Conservation (phyloP, 2,113 vertebrate genomes). For the Echinops telfairi region DNA sequence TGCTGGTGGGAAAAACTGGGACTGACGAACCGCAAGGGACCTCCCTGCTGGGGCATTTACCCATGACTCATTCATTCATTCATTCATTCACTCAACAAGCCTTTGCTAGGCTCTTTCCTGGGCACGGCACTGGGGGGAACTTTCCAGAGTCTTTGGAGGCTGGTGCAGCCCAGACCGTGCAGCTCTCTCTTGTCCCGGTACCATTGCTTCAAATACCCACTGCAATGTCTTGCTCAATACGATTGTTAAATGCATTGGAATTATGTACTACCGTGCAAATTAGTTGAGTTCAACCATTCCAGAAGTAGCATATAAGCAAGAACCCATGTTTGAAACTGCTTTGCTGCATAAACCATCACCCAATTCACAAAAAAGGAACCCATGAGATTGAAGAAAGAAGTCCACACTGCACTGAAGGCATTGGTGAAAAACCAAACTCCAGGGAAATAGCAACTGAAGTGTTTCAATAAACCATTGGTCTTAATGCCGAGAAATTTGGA, state of each 20-base stretch:
- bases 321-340: no score
- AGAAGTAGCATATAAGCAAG: no score
- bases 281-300: neutral
- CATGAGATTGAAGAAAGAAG: no score
- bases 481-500: no score
- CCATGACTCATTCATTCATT: rapidly evolving
- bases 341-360: no score
- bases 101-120: neutral
- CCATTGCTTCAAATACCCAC: no score
- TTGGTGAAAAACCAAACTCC: no score
- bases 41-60: neutral
- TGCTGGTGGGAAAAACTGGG: neutral
- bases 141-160: neutral
- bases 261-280: neutral
- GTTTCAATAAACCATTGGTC: no score
- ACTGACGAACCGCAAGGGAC: neutral
- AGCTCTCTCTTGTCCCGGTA: neutral
- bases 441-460: no score
- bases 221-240: rapidly evolving
- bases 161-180: neutral
- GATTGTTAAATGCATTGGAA: neutral
- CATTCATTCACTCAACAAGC: rapidly evolving
- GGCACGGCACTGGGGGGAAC: no score
- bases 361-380: no score
- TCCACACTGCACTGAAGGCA: no score